These are phyloP conservation scores for Tiphia femorata DNA, from an alignment of 2,888 invertebrate genomes.

Conservation along the genomic window DNA sequence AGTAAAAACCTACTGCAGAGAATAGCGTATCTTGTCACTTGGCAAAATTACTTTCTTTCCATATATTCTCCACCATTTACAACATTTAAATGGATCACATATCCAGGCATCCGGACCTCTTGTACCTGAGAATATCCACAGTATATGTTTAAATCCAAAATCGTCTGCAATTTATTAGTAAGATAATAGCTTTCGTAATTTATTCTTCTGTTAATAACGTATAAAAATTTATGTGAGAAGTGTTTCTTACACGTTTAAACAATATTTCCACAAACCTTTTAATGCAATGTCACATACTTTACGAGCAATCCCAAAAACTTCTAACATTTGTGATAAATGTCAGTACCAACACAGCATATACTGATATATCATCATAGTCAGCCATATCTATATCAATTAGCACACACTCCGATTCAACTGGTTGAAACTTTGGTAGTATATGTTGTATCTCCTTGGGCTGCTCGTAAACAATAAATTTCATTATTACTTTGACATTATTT, in stretches of 20 bases:
- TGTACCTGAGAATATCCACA: constrained; percentile 99
- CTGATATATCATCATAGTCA: constrained; percentile 97
- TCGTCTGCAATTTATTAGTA: constrained; percentile 81
- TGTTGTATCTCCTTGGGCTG: constrained; percentile 50
- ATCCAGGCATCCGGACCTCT: constrained; percentile 99
- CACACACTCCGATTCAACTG: constrained; percentile 89
- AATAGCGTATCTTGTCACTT: constrained; percentile 82
- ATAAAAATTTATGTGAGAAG: too few relatives aligned
- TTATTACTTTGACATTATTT: constrained; percentile 33
- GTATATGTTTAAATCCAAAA: constrained; percentile 92
- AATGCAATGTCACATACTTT: constrained; percentile 89
- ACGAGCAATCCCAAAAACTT: constrained; percentile 95
- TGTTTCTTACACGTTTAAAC: not conserved
- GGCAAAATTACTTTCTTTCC: constrained; percentile 80
- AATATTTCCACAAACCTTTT: constrained; percentile 72
- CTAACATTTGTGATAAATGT: constrained; percentile 96
- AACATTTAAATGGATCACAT: constrained; percentile 89
- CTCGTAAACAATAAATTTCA: not conserved
- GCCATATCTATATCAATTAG: constrained; percentile 99
- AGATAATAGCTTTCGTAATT: not conserved
- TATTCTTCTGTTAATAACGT: not conserved
- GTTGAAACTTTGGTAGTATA: constrained; percentile 47
- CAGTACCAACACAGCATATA: constrained; percentile 90
- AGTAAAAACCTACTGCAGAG: constrained; percentile 71
- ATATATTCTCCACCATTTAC: constrained; percentile 81